Evolutionary conservation across 2,797 vertebrate species (phyloP).

Genomic region (Gouania willdenowi): DNA sequence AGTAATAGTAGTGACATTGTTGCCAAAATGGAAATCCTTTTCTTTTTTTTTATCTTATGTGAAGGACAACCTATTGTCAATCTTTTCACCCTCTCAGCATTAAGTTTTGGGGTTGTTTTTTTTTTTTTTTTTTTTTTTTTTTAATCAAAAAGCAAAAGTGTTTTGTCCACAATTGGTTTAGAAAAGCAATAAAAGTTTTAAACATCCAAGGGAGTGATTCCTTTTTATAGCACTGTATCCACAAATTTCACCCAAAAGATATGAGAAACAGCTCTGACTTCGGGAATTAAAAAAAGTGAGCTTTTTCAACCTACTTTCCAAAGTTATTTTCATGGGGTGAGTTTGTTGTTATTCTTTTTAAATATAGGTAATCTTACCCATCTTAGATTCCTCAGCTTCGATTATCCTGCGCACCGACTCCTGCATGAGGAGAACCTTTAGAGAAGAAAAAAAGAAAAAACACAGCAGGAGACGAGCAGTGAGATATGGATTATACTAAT

Average conservation of each 20-base stretch:
- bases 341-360: conserved; percentile 4
- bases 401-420: conserved; percentile 96
- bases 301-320: conserved; percentile 13
- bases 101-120: too few species aligned
- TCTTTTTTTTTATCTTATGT: too few species aligned
- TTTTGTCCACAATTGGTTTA: too few species aligned
- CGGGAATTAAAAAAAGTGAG: background rate
- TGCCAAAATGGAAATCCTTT: too few species aligned
- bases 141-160: too few species aligned
- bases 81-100: too few species aligned
- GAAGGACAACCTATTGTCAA: too few species aligned
- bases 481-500: conserved; percentile 32
- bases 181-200: too few species aligned
- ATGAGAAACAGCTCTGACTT: background rate
- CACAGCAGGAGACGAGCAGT: conserved; percentile 13
- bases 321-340: conserved; percentile 24
- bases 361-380: conserved; percentile 81
- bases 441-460: conserved; percentile 30
- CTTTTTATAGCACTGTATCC: too few species aligned
- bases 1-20: too few species aligned
- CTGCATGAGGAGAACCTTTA: conserved; percentile 94
- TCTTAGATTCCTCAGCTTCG: conserved; percentile 91
- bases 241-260: background rate
- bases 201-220: too few species aligned
- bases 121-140: too few species aligned